Evolutionary conservation across 2,888 invertebrate species (phyloP).

Genomic region (Macropis europaea): DNA sequence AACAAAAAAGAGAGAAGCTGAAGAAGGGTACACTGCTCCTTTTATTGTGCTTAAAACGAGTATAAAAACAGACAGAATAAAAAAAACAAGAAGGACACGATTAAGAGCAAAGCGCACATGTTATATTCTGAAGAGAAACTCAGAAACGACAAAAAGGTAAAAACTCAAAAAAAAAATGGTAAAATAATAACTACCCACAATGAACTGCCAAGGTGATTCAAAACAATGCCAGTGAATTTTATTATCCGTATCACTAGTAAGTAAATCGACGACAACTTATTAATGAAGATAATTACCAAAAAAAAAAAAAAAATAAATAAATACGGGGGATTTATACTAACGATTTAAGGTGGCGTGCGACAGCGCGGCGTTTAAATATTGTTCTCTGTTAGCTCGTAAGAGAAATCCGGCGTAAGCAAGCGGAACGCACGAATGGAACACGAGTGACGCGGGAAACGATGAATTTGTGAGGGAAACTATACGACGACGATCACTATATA

Average conservation of each 20-base stretch:
- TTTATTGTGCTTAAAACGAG: constrained; percentile 38
- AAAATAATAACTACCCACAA: constrained; percentile 68
- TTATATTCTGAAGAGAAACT: constrained; percentile 70
- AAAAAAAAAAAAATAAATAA: constrained; percentile 22
- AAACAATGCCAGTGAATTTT: constrained; percentile 79
- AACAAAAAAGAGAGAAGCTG: constrained; percentile 40
- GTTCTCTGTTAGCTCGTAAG: constrained; percentile 67
- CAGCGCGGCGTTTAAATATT: constrained; percentile 49
- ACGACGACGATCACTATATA: constrained; percentile 26
- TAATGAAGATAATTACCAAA: too few relatives aligned
- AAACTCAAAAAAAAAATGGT: constrained; percentile 18
- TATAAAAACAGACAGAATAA: not conserved
- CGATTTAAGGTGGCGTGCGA: constrained; percentile 62
- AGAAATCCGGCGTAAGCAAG: constrained; percentile 35
- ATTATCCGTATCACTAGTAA: constrained; percentile 79
- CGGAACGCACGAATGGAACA: constrained; percentile 21
- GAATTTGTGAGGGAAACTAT: not conserved
- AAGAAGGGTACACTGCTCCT: constrained; percentile 53
- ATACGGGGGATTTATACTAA: constrained; percentile 73
- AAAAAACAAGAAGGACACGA: constrained; percentile 18
- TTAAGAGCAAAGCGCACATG: constrained; percentile 76
- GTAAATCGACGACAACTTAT: constrained; percentile 63
- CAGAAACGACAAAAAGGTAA: constrained; percentile 22
- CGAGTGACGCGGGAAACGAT: not conserved
- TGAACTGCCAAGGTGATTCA: constrained; percentile 79